phyloP scores from a whole-genome alignment of 2,888 invertebrate genomes.

The Brachynemurus nebulosus region DNA sequence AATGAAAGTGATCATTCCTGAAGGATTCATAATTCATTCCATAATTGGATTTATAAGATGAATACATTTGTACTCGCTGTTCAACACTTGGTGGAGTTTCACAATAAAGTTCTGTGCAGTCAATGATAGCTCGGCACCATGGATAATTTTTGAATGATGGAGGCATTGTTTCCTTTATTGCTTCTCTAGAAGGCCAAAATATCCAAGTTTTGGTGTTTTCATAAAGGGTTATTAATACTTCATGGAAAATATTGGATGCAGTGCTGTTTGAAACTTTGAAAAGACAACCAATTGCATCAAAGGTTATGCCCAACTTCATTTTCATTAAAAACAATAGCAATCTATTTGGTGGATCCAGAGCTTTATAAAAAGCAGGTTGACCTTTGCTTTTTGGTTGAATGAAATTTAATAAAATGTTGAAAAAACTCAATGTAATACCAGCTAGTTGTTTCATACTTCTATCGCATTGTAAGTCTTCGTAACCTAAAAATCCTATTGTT shows the following conservation, averaged over 20 bases:
- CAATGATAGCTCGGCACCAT: slow-evolving; percentile 4
- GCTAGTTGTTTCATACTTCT: too few species aligned
- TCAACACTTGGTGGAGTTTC: slow-evolving; percentile 5
- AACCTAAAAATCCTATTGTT: too few species aligned
- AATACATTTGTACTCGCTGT: background rate
- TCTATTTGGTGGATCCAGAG: background rate
- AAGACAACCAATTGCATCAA: slow-evolving; percentile 2
- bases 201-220: background rate
- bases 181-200: slow-evolving; percentile 11
- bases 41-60: background rate
- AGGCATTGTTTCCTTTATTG: slow-evolving; percentile 9
- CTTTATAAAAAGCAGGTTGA: background rate
- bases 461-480: too few species aligned
- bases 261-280: background rate
- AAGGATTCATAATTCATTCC: slow-evolving; percentile 14
- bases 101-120: slow-evolving; percentile 5
- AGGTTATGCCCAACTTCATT: slow-evolving; percentile 1
- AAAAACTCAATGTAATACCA: too few species aligned
- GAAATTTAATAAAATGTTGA: background rate
- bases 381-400: background rate
- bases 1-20: slow-evolving; percentile 17
- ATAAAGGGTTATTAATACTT: background rate
- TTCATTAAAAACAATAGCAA: slow-evolving; percentile 1
- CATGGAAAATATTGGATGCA: background rate
- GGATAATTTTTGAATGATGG: slow-evolving; percentile 7